Base-by-base conservation (phyloP, 2,888 invertebrate species). In the Sclerodermus sp. region DNA sequence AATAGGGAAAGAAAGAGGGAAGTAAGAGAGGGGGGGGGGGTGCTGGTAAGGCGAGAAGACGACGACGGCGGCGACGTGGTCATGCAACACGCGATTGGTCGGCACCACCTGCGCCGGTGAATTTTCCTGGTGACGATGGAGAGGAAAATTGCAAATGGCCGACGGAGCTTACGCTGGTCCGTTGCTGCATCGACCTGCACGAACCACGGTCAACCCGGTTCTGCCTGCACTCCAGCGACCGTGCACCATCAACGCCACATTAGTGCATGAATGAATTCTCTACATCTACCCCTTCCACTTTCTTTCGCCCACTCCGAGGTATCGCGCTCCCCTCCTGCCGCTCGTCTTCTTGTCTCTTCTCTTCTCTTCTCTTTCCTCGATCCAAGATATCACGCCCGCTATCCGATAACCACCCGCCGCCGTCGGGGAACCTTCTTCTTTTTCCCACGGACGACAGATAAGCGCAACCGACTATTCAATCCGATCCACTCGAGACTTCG, bases 201-300 rank as follows among this genome's bases (percentile, higher is more conserved):
- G 53, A 49, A 51, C 56, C 53, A 49, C 58, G 53, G 58, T 57
- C 63, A 56, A 58, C 58, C 55, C 53, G 57, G 53, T 60, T 58
- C 58, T 64, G 64, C 44, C 60, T 47, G 51, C 51, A 50, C 62
- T 17, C 43, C 55, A 55, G 23, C 23, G 23, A 5, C 8, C 52
- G 47, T 55, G 53, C 57, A 63, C 62, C 57, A 63, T 63, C 50
- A 54, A 56, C 47, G 44, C 56, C 60, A 55, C 55, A 57, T 66
- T 55, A 54, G 54, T 66, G 55, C 55, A 62, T 60, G 60, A 67
- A 66, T 64, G 62, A 51, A 65, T 60, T 58, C 56, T 40, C 55
- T 57, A 56, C 64, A 59, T 43, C 58, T 58, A 53, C 48, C 59
- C 62, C 60, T 61, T 58, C 62, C 51, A 55, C 38, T 49, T 53